Base-by-base conservation (phyloP, 2,113 vertebrate genomes). In the Anas platyrhynchos region DNA sequence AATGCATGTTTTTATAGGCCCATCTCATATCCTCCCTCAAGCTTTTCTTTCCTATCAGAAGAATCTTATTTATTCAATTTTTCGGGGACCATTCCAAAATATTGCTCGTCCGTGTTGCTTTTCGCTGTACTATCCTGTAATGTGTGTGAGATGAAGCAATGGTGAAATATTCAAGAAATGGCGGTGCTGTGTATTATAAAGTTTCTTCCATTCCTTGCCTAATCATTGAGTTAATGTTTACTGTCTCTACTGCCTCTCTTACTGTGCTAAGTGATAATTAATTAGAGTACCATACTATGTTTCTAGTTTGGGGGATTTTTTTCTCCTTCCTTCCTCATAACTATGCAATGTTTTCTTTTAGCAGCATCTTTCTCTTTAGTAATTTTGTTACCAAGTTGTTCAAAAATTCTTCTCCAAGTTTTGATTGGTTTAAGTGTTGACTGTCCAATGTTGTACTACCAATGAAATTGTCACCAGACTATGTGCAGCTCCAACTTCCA, bases 221-320 rank as follows among this genome's bases (percentile, higher is more conserved):
- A 63, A 81, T 54, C 61, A 52, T 3, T 86, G 79, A 83, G 55
- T 77, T 93, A 82, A 82, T 78, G n/a, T 88, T 93, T 93, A 32
- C 68, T 90, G 68, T 54, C 83, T 59, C 3, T 77, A 68, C 83
- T 55, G 68, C 66, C 55, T 78, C 34, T 84, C 61, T 86, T 27
- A 54, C 18, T 86, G 83, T 66, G 13, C 68, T 88, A 93, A 88
- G 75, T 74, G 68, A 55, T 86, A 87, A 75, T 86, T 44, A 83
- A 94, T 83, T 52, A 93, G 52, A 63, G 26, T 78, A 2, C 4
- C 58, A 44, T 52, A 56, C 55, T 61, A 58, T 79, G 74, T 87
- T 91, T 95, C 94, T 91, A 34, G 22, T 82, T 82, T 46, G 34
- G 56, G 20, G 38, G 78, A 65, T 91, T 63, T 13, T 86, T 89